phyloP scores from a whole-genome alignment of 2,888 invertebrate genomes.

The Drosophila nr. perissopoda region DNA sequence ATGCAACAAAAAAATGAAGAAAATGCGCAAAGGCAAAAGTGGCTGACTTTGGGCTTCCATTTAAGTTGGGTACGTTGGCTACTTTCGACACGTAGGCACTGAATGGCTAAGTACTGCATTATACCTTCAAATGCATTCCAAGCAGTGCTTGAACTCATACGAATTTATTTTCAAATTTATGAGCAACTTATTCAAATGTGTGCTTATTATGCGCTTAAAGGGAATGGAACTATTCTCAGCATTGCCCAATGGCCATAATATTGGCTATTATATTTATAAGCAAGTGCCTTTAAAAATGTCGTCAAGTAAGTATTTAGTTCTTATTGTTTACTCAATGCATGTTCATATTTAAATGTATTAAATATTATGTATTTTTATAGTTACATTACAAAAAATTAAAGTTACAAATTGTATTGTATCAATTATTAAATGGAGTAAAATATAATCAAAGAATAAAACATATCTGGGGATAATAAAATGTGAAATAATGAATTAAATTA shows the following conservation, averaged over 20 bases:
- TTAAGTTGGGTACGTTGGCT: not conserved
- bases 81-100: not conserved
- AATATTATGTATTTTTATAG: too few species aligned
- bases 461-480: not conserved
- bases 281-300: not conserved
- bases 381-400: not conserved
- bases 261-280: not conserved
- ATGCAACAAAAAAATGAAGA: not conserved
- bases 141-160: not conserved
- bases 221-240: not conserved
- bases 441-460: not conserved
- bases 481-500: too few species aligned
- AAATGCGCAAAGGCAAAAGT: constrained; percentile 3
- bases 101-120: constrained; percentile 18
- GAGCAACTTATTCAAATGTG: not conserved
- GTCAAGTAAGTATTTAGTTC: not conserved
- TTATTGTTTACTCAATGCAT: not conserved
- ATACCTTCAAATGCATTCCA: constrained; percentile 15
- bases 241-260: not conserved
- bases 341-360: too few species aligned
- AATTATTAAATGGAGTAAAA: not conserved
- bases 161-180: not conserved
- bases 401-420: not conserved
- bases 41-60: constrained; percentile 15
- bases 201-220: not conserved